phyloP scores from a whole-genome alignment of 2,113 vertebrate genomes.

The Pithys albifrons region DNA sequence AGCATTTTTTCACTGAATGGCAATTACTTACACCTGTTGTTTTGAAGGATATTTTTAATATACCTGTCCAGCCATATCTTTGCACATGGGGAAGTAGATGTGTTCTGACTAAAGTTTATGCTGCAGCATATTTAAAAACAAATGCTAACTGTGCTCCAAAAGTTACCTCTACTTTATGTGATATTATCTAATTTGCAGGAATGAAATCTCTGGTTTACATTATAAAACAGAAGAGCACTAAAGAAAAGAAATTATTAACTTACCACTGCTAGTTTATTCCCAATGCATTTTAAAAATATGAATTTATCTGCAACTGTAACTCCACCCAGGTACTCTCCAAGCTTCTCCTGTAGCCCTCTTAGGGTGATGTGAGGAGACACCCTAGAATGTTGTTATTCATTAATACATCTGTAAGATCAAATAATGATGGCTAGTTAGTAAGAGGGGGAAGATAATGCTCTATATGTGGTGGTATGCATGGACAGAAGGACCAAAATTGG shows the following conservation, averaged over 20 bases:
- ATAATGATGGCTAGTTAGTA: conserved; percentile 15
- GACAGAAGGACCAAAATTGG: not conserved
- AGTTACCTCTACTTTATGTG: not conserved
- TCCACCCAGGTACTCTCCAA: conserved; percentile 79
- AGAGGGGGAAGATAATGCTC: not conserved
- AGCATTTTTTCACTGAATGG: not conserved
- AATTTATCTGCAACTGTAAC: conserved; percentile 79
- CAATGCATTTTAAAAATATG: conserved; percentile 90
- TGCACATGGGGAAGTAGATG: not conserved
- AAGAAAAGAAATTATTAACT: conserved; percentile 53
- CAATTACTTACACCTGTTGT: not conserved
- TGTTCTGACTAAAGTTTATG: not conserved
- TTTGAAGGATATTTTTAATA: not conserved
- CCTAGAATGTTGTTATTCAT: conserved; percentile 76
- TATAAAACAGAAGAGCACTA: conserved; percentile 3
- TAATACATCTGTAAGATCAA: conserved; percentile 56
- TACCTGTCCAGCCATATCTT: not conserved
- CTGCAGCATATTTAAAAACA: not conserved
- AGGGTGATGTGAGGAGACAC: conserved; percentile 85
- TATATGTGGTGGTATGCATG: not conserved
- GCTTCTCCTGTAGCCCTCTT: conserved; percentile 77
- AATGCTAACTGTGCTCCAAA: not conserved
- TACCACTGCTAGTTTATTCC: conserved; percentile 89
- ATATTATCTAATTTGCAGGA: not conserved
- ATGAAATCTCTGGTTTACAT: not conserved